These are phyloP conservation scores for Regulus satrapa DNA, from an alignment of 2,113 vertebrate species.

Conservation along the genomic window DNA sequence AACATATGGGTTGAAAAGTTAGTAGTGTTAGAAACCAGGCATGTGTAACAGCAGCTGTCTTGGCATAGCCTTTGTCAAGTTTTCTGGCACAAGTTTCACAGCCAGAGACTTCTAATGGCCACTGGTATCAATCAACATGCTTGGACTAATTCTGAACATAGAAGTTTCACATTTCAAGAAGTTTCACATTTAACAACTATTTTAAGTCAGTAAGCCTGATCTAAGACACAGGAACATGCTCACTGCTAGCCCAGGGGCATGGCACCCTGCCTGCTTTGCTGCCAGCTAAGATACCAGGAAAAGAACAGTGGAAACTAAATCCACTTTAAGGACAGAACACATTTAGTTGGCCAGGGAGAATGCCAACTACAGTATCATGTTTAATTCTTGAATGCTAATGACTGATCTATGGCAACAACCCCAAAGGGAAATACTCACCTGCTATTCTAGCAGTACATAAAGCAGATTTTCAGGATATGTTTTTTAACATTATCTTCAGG, in stretches of 20 bases:
- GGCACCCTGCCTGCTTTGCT: slow-evolving; percentile 39
- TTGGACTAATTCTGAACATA: slow-evolving; percentile 59
- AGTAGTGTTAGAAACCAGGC: slow-evolving; percentile 30
- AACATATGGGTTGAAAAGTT: background rate
- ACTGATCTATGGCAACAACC: slow-evolving; percentile 36
- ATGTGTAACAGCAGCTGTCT: slow-evolving; percentile 51
- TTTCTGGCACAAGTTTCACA: slow-evolving; percentile 39
- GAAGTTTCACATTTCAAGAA: slow-evolving; percentile 59
- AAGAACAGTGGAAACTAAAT: slow-evolving; percentile 53
- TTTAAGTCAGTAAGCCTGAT: slow-evolving; percentile 53
- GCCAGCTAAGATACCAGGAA: slow-evolving; percentile 40
- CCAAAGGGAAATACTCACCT: slow-evolving; percentile 48
- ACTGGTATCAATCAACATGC: slow-evolving; percentile 33
- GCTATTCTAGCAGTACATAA: background rate
- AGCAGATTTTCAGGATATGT: background rate
- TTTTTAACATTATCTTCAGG: background rate
- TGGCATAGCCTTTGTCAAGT: slow-evolving; percentile 48
- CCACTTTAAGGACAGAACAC: slow-evolving; percentile 21
- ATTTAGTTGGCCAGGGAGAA: background rate
- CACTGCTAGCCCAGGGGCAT: background rate
- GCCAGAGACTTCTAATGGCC: slow-evolving; percentile 27
- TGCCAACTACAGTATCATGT: slow-evolving; percentile 15
- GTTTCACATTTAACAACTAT: slow-evolving; percentile 66
- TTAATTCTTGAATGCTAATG: slow-evolving; percentile 29
- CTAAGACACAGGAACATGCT: slow-evolving; percentile 39